Evolutionary conservation across 2,888 invertebrate genomes (phyloP), one percentile per base, ranked within the genome.

Genomic region (Eupithecia vulgata): DNA sequence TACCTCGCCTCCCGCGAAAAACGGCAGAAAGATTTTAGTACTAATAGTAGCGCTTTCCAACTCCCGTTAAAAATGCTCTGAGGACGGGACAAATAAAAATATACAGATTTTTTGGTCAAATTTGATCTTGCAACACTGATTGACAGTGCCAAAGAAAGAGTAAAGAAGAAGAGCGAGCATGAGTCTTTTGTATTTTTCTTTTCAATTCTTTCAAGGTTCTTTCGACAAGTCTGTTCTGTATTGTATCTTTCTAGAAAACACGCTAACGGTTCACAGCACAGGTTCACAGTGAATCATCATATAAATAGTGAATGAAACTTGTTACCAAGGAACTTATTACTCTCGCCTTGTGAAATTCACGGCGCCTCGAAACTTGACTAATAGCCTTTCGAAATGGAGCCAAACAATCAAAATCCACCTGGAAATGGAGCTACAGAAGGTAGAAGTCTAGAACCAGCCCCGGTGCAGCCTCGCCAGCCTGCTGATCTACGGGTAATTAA

Each of bases 401-500:
- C 62, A 37, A 35, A 17, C 21, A 82, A 81, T 80, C 85, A 87
- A 65, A 89, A 88, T 80, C 37, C 65, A 34, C 34, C 17, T 61
- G 61, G 17, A 61, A 17, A 61, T 65, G 78, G 34, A 10, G 37
- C 21, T 35, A 5, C 62, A 35, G 62, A 35, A 35, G 62, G 10
- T 10, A 64, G 35, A 35, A 64, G 34, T 62, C 17, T 35, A n/a
- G n/a, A 37, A n/a, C 35, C 62, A 64, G 35, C 21, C 1, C 62
- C 62, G 37, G 62, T 78, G 0, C 92, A 91, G 75, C 92, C 91
- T 2, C 82, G 92, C 37, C 93, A 90, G 74, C 93, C 93, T 0
- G 84, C 85, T 68, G 91, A 90, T 79, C 81, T 94, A 42, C 94
- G 93, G 91, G 94, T 91, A 81, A 34, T 21, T 40, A 34, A 1